Conservation (phyloP, 2,888 invertebrate genomes). For the Hemaris fuciformis region DNA sequence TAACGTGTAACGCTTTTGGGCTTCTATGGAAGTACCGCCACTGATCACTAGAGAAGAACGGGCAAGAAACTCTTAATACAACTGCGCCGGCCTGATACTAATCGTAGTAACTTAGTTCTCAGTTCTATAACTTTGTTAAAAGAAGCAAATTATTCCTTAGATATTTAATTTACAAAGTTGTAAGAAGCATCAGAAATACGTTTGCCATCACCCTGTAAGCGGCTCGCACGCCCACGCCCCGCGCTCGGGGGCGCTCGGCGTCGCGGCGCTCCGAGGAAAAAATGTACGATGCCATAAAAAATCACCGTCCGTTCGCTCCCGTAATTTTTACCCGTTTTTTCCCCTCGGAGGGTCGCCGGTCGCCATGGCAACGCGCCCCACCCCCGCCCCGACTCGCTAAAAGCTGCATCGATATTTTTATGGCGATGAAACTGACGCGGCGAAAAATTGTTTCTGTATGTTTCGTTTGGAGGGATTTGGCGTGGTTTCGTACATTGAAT, state of each 20-base stretch:
- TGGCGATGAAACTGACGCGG: conserved; percentile 41
- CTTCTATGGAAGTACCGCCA: no score
- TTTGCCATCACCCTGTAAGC: conserved; percentile 45
- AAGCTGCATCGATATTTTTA: conserved; percentile 76
- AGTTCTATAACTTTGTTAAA: no score
- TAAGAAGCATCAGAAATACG: no score
- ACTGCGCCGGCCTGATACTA: no score
- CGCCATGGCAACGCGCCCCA: conserved; percentile 66
- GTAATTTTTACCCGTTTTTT: conserved; percentile 81
- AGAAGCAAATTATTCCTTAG: no score
- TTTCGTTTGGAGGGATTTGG: conserved; percentile 12
- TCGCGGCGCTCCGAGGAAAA: conserved; percentile 72
- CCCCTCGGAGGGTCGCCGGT: conserved; percentile 77
- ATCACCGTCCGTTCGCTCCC: conserved; percentile 77
- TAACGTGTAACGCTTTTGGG: no score
- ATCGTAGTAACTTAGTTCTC: no score
- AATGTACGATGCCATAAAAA: conserved; percentile 81
- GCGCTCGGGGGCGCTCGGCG: conserved; percentile 40
- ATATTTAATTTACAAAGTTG: neutral
- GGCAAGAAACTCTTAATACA: no score
- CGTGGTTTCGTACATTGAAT: neutral
- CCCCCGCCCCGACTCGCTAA: conserved; percentile 47
- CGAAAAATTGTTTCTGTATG: neutral
- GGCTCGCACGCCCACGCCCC: conserved; percentile 43
- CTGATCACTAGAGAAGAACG: no score